A percentile compares a stretch with the other conserved stretches of the same genome.
Conservation (phyloP, 2,113 vertebrate species). For the Zeus faber region DNA sequence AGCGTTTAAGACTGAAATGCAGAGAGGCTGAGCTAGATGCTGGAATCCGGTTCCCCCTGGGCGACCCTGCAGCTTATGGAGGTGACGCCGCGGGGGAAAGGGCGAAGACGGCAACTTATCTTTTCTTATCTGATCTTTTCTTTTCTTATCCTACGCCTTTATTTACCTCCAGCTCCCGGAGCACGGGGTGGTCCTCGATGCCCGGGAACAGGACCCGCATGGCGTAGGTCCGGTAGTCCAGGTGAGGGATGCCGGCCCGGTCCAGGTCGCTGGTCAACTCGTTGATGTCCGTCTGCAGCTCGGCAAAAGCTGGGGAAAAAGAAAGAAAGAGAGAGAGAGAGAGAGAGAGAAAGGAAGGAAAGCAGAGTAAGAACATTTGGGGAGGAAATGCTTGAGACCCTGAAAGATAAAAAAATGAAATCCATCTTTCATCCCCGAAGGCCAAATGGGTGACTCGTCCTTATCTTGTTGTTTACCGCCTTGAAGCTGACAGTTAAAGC, state of each 20-base stretch:
- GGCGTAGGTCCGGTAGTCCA: slow-evolving; percentile 95
- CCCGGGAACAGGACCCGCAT: slow-evolving; percentile 98
- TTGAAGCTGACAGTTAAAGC: slow-evolving; percentile 45
- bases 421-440: slow-evolving; percentile 21
- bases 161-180: slow-evolving; percentile 92
- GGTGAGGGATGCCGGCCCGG: slow-evolving; percentile 92
- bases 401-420: slow-evolving; percentile 30
- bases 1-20: slow-evolving; percentile 9
- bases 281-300: slow-evolving; percentile 98
- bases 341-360: slow-evolving; percentile 3
- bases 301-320: slow-evolving; percentile 84
- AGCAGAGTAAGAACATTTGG: slow-evolving; percentile 21
- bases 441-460: slow-evolving; percentile 28
- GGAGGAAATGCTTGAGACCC: slow-evolving; percentile 22
- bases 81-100: slow-evolving; percentile 26
- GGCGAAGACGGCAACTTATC: slow-evolving; percentile 3
- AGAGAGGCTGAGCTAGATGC: slow-evolving; percentile 38
- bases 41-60: slow-evolving; percentile 29
- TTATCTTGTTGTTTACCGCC: slow-evolving; percentile 46
- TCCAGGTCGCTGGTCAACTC: slow-evolving; percentile 97
- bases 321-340: neutral
- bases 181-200: slow-evolving; percentile 96
- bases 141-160: slow-evolving; percentile 6
- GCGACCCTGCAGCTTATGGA: slow-evolving; percentile 36
- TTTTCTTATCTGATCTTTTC: slow-evolving; percentile 1